These are phyloP conservation scores for Zaprionus tsacasi DNA, from an alignment of 1,140 invertebrate species.

Conservation along the genomic window DNA sequence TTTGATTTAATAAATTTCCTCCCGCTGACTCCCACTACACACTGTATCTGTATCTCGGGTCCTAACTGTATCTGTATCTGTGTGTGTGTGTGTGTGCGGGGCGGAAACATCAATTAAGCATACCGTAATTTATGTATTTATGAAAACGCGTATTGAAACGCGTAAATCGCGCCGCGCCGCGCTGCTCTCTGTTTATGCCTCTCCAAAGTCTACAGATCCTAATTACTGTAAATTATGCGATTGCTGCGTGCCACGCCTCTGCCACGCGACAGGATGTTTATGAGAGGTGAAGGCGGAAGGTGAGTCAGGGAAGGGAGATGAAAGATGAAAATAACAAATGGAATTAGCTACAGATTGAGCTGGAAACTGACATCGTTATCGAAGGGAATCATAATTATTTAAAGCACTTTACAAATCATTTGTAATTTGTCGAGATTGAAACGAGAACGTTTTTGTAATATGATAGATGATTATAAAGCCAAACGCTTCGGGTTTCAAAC, in stretches of 20 bases:
- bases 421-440: not conserved
- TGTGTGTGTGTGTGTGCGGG: too few relatives aligned
- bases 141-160: slow-evolving; percentile 53
- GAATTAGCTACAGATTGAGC: slow-evolving; percentile 3
- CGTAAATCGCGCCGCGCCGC: slow-evolving; percentile 45
- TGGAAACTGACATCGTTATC: slow-evolving; percentile 14
- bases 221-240: slow-evolving; percentile 53
- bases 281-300: not conserved
- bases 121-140: slow-evolving; percentile 62
- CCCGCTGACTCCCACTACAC: not conserved
- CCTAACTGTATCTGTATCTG: not conserved
- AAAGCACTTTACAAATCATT: not conserved
- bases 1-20: slow-evolving; percentile 73
- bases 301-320: not conserved
- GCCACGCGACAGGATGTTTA: slow-evolving; percentile 80
- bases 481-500: not conserved
- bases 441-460: not conserved
- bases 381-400: not conserved
- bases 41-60: not conserved
- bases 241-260: slow-evolving; percentile 61
- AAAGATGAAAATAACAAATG: not conserved
- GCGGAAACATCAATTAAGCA: slow-evolving; percentile 74
- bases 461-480: not conserved
- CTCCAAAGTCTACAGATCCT: slow-evolving; percentile 36
- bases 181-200: slow-evolving; percentile 20